phyloP scores from a whole-genome alignment of 2,797 vertebrate species.

The Tolypeutes matacus region DNA sequence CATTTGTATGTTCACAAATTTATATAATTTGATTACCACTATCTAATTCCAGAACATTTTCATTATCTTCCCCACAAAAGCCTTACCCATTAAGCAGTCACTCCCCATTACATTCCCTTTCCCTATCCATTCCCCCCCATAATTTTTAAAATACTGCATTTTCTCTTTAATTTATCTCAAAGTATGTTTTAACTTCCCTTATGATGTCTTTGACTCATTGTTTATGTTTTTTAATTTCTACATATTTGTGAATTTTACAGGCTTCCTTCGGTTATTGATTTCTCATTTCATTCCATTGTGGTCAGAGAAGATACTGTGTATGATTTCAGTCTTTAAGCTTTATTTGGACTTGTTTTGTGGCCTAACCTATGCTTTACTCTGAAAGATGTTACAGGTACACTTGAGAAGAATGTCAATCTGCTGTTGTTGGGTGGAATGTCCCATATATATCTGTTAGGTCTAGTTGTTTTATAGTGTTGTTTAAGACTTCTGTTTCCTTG shows the following conservation, averaged over 20 bases:
- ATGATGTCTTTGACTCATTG: background rate
- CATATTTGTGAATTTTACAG: background rate
- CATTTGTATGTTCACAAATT: background rate
- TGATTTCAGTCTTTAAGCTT: background rate
- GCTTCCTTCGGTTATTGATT: background rate
- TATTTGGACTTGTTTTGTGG: too few relatives aligned
- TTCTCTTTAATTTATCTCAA: too few relatives aligned
- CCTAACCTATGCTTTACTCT: too few relatives aligned
- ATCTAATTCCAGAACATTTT: background rate
- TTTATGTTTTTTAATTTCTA: conserved; percentile 3
- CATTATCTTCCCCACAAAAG: background rate
- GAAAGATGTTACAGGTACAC: too few relatives aligned
- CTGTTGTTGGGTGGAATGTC: too few relatives aligned
- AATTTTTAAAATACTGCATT: background rate
- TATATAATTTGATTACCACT: background rate
- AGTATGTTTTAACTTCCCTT: too few relatives aligned
- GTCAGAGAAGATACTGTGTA: too few relatives aligned
- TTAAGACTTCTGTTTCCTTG: background rate
- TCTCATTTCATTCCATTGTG: background rate
- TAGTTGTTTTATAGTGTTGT: too few relatives aligned
- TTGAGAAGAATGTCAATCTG: too few relatives aligned
- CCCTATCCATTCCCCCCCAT: background rate
- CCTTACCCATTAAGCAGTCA: background rate
- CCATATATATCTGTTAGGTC: too few relatives aligned
- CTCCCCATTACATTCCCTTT: background rate